Base-by-base conservation (phyloP, 2,113 vertebrate species). In the Thunnus thynnus region DNA sequence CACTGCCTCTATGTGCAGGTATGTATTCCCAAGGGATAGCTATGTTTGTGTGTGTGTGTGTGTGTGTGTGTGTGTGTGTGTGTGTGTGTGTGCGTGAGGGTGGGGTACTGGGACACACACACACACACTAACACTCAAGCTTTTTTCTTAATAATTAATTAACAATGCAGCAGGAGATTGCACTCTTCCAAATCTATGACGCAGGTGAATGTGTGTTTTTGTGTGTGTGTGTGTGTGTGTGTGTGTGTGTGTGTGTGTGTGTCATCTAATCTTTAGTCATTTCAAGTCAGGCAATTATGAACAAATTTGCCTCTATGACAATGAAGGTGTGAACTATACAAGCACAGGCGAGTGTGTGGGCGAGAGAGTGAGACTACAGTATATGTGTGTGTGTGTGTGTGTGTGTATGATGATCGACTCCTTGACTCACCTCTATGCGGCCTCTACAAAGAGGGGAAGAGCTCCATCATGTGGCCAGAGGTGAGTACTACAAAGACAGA, bases 381-480 rank as follows among this genome's bases (percentile, higher is more conserved):
- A 36, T 8, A 36, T 32, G 46, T 46, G 64, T n/a, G 44, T 52
- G 47, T 61, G 51, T 20, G 18, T 48, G 30, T 57, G 50, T 70
- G 51, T 46, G 48, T 62, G 22, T 11, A 50, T 51, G 73, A 48
- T 18, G 50, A 27, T 22, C 3, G 2, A 36, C 56, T 67, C 51
- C 66, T 73, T 83, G 48, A 76, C 61, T 85, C 81, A 80, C 77
- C 75, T 82, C 67, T 55, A 62, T 69, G 66, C 52, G 1, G 71
- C 12, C 13, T 48, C n/a, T 3, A 82, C 69, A 58, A 1, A 5
- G 67, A 58, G 74, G 76, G 5, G 30, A 66, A 83, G 84, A 75
- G 82, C 86, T 32, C 92, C 88, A 25, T 60, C 75, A 7, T 52
- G 82, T 85, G 91, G 79, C 57, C n/a, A 60, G 13, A 76, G 13